phyloP scores from a whole-genome alignment of 2,797 vertebrate species.

The Acrossocheilus fasciatus region DNA sequence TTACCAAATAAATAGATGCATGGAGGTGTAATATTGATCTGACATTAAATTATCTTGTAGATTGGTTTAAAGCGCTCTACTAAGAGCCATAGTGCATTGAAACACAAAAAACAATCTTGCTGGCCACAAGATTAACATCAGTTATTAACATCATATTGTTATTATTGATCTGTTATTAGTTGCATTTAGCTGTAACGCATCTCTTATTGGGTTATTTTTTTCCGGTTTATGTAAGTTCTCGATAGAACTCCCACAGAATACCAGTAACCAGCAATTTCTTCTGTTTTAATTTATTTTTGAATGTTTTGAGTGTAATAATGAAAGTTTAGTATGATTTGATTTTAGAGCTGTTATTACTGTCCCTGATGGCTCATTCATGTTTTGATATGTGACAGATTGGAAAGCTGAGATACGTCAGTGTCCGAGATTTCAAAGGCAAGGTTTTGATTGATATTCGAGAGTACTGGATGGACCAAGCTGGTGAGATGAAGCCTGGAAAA shows the following conservation, averaged over 20 bases:
- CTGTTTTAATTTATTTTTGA: not conserved
- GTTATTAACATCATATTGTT: not conserved
- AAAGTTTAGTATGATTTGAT: not conserved
- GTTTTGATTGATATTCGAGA: slow-evolving; percentile 88
- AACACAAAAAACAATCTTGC: not conserved
- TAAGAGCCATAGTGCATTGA: not conserved
- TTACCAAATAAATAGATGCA: not conserved
- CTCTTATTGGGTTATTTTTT: not conserved
- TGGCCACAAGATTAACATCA: not conserved
- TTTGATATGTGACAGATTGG: slow-evolving; percentile 78
- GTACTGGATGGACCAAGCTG: slow-evolving; percentile 88
- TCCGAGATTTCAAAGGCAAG: slow-evolving; percentile 89
- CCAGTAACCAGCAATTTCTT: not conserved
- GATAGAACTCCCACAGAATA: not conserved
- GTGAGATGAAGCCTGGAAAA: slow-evolving; percentile 90
- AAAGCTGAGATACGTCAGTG: slow-evolving; percentile 88
- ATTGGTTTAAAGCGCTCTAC: not conserved
- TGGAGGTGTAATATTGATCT: not conserved
- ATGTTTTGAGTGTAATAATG: not conserved
- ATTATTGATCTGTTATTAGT: not conserved
- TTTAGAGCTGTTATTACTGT: not conserved
- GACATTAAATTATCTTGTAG: not conserved
- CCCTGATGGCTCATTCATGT: not conserved
- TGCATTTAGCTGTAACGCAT: not conserved
- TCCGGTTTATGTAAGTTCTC: not conserved